Conservation (phyloP, 2,113 vertebrate species). For the Coracopsis vasa region DNA sequence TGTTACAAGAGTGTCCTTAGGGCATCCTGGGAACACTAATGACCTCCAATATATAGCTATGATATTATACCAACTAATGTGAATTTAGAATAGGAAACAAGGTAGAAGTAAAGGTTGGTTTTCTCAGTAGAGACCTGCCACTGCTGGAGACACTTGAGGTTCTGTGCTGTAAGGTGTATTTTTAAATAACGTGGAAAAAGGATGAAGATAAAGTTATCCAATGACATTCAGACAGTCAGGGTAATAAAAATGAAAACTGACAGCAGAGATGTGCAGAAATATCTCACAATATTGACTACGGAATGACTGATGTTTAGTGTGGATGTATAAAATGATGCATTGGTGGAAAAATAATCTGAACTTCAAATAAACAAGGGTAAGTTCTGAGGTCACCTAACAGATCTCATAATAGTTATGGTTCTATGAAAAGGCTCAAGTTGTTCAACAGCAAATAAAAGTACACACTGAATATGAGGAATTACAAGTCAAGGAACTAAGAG, state of each 20-base stretch:
- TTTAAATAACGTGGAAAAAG: background rate
- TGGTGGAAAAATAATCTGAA: background rate
- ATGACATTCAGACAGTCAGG: background rate
- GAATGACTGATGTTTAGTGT: background rate
- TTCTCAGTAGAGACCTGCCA: background rate
- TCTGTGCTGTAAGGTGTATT: background rate
- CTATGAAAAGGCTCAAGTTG: background rate
- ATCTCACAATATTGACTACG: background rate
- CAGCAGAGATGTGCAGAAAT: background rate
- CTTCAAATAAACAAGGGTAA: background rate
- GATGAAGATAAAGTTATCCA: background rate
- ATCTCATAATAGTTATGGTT: background rate
- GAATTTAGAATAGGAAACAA: background rate
- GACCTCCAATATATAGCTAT: background rate
- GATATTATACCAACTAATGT: background rate
- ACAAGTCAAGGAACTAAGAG: background rate
- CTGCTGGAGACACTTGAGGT: background rate
- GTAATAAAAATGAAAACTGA: background rate
- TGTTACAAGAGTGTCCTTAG: background rate
- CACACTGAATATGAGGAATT: background rate
- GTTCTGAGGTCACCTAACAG: background rate
- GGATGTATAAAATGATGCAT: background rate
- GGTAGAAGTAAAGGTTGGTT: background rate
- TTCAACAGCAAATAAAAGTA: background rate
- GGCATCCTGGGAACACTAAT: background rate